Evolutionary conservation across 1,140 invertebrate species (phyloP).

Genomic region (Carposina sasakii): DNA sequence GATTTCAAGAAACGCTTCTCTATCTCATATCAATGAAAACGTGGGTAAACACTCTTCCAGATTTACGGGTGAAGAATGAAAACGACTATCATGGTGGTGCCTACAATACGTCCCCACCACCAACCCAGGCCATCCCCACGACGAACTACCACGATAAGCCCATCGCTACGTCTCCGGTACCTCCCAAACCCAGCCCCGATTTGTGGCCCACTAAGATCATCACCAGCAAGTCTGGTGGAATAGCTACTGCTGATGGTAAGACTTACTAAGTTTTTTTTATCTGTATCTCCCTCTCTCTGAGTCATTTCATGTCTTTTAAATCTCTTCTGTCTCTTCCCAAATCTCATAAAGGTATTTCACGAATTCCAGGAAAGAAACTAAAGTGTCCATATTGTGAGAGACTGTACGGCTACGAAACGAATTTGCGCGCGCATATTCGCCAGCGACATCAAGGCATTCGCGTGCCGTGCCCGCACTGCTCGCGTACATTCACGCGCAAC

Average conservation of each 20-base stretch:
- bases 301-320: background rate
- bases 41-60: slow-evolving; percentile 27
- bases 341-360: too few relatives aligned
- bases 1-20: too few relatives aligned
- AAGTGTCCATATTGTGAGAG: slow-evolving; percentile 94
- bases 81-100: slow-evolving; percentile 70
- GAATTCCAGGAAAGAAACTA: slow-evolving; percentile 86
- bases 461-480: slow-evolving; percentile 89
- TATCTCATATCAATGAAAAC: background rate
- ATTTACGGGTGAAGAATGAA: slow-evolving; percentile 76
- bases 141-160: slow-evolving; percentile 70
- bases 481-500: slow-evolving; percentile 92
- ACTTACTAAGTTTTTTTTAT: background rate
- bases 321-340: too few relatives aligned
- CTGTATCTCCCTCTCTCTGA: background rate
- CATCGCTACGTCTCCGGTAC: slow-evolving; percentile 62
- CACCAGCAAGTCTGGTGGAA: slow-evolving; percentile 70
- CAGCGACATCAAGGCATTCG: slow-evolving; percentile 92
- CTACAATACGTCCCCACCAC: slow-evolving; percentile 66
- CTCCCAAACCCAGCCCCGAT: slow-evolving; percentile 63
- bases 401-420: slow-evolving; percentile 94
- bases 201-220: slow-evolving; percentile 65
- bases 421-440: slow-evolving; percentile 90
- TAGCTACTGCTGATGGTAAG: slow-evolving; percentile 69
- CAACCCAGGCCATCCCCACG: slow-evolving; percentile 65